Conservation (phyloP, 2,113 vertebrate genomes). For the Larimichthys crocea region DNA sequence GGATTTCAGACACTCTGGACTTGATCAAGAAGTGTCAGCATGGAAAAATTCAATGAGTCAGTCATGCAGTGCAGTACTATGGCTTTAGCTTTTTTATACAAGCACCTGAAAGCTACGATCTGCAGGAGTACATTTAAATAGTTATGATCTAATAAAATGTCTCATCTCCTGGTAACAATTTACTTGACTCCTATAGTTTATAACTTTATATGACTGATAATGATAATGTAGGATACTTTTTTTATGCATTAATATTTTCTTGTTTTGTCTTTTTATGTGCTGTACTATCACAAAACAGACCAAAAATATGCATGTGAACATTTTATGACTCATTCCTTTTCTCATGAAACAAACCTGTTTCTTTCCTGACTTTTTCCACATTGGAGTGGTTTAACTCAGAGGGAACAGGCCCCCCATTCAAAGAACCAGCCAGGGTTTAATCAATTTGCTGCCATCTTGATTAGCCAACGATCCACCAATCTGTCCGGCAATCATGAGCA, state of each 20-base stretch:
- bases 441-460: slow-evolving; percentile 65
- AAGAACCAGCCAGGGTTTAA: slow-evolving; percentile 27
- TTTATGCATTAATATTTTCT: neutral
- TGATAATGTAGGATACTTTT: neutral
- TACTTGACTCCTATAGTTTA: neutral
- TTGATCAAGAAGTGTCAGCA: neutral
- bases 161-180: neutral
- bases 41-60: neutral
- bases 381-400: slow-evolving; percentile 9
- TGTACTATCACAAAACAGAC: neutral
- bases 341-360: neutral
- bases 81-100: neutral
- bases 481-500: slow-evolving; percentile 64
- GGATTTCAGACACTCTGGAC: neutral
- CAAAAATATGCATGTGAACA: neutral
- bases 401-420: slow-evolving; percentile 32
- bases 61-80: neutral
- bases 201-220: neutral
- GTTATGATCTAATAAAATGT: neutral
- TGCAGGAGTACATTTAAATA: neutral
- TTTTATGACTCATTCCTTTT: neutral
- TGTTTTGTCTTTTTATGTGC: neutral
- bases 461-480: slow-evolving; percentile 58
- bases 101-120: neutral
- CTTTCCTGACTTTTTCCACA: neutral